These are phyloP conservation scores for Garrulus glandarius DNA, from an alignment of 2,797 vertebrate species.

Conservation along the genomic window DNA sequence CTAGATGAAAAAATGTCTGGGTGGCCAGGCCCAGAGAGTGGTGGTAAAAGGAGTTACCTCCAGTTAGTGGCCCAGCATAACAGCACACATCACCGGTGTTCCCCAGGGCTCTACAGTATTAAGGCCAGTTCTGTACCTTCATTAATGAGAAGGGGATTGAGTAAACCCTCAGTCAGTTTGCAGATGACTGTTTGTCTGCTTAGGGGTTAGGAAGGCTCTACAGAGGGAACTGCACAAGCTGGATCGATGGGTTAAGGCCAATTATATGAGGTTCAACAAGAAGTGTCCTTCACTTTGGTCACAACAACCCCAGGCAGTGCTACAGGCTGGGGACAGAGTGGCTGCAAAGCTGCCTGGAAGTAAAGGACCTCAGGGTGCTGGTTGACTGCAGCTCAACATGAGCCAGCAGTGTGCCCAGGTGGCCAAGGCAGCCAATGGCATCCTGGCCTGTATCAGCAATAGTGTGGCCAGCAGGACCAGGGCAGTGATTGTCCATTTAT, in stretches of 20 bases:
- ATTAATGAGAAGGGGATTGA: not conserved
- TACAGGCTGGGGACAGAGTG: not conserved
- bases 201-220: not conserved
- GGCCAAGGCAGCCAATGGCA: rapidly evolving
- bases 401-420: not conserved
- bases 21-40: not conserved
- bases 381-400: rapidly evolving
- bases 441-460: not conserved
- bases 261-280: not conserved
- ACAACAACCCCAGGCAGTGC: not conserved
- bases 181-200: not conserved
- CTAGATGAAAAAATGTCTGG: not conserved
- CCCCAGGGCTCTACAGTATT: not conserved
- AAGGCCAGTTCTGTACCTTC: not conserved
- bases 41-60: not conserved
- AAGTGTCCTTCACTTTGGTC: not conserved
- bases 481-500: rapidly evolving
- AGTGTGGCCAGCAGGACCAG: not conserved
- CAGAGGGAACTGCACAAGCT: not conserved
- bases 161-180: not conserved
- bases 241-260: rapidly evolving
- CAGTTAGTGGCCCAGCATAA: not conserved
- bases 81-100: not conserved
- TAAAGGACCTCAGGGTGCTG: not conserved
- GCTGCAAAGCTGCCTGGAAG: not conserved